phyloP scores from a whole-genome alignment of 2,797 vertebrate species.

The Paramormyrops hopkinsi region DNA sequence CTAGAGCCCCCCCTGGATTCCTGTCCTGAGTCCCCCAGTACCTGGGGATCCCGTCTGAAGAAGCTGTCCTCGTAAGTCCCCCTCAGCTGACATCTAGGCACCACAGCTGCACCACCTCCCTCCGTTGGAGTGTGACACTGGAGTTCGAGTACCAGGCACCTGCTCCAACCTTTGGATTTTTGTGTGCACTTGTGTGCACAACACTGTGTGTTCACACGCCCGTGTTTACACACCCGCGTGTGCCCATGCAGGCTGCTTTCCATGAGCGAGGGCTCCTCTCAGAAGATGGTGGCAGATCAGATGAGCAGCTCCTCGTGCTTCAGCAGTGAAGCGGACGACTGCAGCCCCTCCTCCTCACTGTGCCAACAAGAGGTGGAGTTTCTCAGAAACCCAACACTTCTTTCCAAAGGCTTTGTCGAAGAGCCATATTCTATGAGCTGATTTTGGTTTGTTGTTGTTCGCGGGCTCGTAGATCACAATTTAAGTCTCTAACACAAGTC shows the following conservation, averaged over 20 bases:
- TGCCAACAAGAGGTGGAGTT: conserved; percentile 51
- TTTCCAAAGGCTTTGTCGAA: not conserved
- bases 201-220: conserved; percentile 22
- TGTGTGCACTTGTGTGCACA: not conserved
- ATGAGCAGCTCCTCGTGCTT: conserved; percentile 69
- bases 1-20: conserved; percentile 78
- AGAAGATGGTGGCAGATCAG: conserved; percentile 58
- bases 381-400: not conserved
- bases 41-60: conserved; percentile 66
- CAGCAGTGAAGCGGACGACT: conserved; percentile 64
- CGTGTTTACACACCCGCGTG: not conserved
- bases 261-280: conserved; percentile 48
- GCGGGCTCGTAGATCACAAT: not conserved
- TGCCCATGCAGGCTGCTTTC: conserved; percentile 53
- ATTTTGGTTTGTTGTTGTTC: not conserved
- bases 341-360: conserved; percentile 38
- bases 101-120: not conserved
- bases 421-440: not conserved
- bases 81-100: not conserved
- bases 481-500: not conserved
- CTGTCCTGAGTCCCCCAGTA: conserved; percentile 70
- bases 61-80: conserved; percentile 71
- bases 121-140: not conserved
- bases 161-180: not conserved
- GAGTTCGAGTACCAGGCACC: not conserved